Conservation (phyloP, 2,888 invertebrate species). For the Atrina japonica region DNA sequence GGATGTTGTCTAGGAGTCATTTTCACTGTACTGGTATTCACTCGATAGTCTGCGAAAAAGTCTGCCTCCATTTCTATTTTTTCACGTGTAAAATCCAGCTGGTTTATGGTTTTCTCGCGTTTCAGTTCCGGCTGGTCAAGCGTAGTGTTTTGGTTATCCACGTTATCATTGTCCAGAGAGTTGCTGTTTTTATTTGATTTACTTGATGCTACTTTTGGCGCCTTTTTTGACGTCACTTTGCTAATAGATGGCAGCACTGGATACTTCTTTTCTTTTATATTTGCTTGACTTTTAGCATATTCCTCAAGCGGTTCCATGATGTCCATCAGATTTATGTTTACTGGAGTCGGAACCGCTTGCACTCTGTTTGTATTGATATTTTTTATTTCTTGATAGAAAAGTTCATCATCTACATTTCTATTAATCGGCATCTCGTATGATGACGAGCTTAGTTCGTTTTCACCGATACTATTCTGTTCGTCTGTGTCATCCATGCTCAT, state of each 20-base stretch:
- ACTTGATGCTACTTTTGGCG: background rate
- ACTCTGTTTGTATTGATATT: background rate
- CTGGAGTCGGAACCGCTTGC: constrained; percentile 23
- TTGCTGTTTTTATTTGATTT: background rate
- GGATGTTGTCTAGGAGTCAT: constrained; percentile 58
- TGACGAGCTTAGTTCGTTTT: background rate
- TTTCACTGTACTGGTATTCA: constrained; percentile 57
- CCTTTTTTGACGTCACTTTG: constrained; percentile 15
- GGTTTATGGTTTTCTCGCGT: constrained; percentile 50
- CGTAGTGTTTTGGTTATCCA: background rate
- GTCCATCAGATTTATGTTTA: constrained; percentile 54
- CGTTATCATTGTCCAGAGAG: constrained; percentile 11
- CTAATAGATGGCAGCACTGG: constrained; percentile 66
- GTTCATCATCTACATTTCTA: constrained; percentile 9
- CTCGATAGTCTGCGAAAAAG: constrained; percentile 65
- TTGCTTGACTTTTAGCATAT: constrained; percentile 29
- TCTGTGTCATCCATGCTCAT: constrained; percentile 27
- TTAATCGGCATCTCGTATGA: constrained; percentile 13
- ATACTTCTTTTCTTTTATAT: constrained; percentile 60
- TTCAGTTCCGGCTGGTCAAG: background rate
- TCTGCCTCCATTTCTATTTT: constrained; percentile 63
- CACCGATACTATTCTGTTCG: constrained; percentile 15
- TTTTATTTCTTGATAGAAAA: background rate
- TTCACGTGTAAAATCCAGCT: constrained; percentile 65
- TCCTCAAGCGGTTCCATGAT: constrained; percentile 60